Evolutionary conservation across 2,888 invertebrate species (phyloP), one percentile per base, ranked within the genome.

Genomic region (Tetanocera ferruginea): DNA sequence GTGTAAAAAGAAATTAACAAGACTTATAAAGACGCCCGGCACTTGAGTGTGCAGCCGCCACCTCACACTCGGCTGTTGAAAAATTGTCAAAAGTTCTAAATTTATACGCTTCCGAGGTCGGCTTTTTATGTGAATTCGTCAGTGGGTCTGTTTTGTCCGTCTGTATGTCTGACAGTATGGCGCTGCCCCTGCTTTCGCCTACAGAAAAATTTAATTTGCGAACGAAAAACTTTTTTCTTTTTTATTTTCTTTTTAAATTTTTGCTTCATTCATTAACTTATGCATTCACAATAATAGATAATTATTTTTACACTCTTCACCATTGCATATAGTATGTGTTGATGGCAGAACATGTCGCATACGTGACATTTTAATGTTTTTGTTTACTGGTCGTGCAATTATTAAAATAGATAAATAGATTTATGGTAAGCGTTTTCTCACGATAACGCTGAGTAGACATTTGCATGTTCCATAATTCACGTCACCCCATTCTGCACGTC

Each of bases 61-160:
- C 5, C 25, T 57, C 49, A 2, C 49, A 69, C 9, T 72, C 19
- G 17, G 74, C 19, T 17, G 25, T n/a, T 43, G 3, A 28, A 28
- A n/a, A 37, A 37, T 37, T 43, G 43, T 37, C 23, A 37, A 14
- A 60, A 67, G 19, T 72, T 70, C 75, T 78, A 78, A 78, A 70
- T 78, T 78, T 74, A 78, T 51, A 74, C 17, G 19, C 34, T 51
- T 62, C 19, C 76, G 69, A 69, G 76, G 76, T 76, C 69, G 69
- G n/a, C 8, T 8, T 28, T 23, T 25, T 25, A 60, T 25, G 57
- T 60, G 57, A 60, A 60, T 23, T 25, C 8, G 57, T 25, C 9
- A 25, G 19, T 4, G 1, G 55, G 5, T 8, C n/a, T 55, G 5
- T 5, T 19, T 57, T 19, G 57, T 19, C n/a, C 25, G 57, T 57